These are phyloP conservation scores for Tetrapedia diversipes DNA, from an alignment of 2,888 invertebrate genomes.

Conservation along the genomic window DNA sequence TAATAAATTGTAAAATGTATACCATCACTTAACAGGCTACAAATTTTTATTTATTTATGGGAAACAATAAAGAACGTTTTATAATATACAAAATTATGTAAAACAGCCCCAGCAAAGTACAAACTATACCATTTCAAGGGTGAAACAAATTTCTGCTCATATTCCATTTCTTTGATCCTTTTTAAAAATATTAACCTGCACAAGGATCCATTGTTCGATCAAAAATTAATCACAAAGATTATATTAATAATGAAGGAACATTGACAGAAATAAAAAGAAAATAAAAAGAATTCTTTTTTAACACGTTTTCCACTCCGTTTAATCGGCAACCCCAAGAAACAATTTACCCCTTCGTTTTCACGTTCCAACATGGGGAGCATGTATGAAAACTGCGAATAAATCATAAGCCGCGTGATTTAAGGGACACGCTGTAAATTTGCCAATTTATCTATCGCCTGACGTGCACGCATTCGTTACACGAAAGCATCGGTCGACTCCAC, in stretches of 20 bases:
- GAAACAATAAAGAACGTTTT: too few relatives aligned
- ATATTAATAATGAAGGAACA: neutral
- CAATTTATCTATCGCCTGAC: conserved; percentile 57
- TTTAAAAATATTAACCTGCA: too few relatives aligned
- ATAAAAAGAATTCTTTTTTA: neutral
- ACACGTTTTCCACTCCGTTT: neutral
- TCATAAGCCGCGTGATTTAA: conserved; percentile 41
- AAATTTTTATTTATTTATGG: too few relatives aligned
- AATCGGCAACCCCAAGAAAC: conserved; percentile 24
- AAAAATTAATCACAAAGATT: too few relatives aligned
- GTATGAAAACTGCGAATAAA: conserved; percentile 33
- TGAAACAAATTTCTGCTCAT: too few relatives aligned
- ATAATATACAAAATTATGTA: too few relatives aligned
- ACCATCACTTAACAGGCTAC: too few relatives aligned
- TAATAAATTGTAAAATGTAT: too few relatives aligned
- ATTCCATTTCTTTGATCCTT: too few relatives aligned
- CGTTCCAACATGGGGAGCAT: neutral
- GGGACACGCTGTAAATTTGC: conserved; percentile 46
- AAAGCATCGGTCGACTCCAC: conserved; percentile 10
- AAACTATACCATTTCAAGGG: too few relatives aligned
- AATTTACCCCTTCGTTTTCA: conserved; percentile 8
- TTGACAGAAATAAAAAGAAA: neutral
- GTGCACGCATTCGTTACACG: conserved; percentile 44
- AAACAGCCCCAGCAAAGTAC: too few relatives aligned
- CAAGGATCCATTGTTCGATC: too few relatives aligned